A percentile compares a stretch with the other conserved stretches of the same genome.
Conservation (phyloP, 1,140 invertebrate genomes). For the Drosophila pachea region DNA sequence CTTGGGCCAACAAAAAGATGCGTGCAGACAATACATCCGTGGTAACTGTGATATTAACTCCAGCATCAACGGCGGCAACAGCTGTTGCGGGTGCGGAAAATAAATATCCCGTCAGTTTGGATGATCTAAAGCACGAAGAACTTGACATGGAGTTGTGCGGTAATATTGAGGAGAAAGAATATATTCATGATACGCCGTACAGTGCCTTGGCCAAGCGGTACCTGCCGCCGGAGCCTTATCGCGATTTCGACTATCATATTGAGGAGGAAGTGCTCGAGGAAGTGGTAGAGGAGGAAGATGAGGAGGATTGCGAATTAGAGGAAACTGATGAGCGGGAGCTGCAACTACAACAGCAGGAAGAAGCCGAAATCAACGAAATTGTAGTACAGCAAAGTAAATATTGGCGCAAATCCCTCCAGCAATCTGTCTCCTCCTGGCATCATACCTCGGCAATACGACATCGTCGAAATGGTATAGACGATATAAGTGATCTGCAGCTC, state of each 20-base stretch:
- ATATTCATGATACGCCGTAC: constrained; percentile 58
- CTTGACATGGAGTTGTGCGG: constrained; percentile 38
- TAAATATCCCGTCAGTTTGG: constrained; percentile 18
- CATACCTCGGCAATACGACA: constrained; percentile 6
- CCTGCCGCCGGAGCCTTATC: constrained; percentile 66
- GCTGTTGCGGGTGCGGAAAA: constrained; percentile 18
- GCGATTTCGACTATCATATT: constrained; percentile 66
- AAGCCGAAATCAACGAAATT: neutral
- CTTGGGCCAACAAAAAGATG: constrained; percentile 88
- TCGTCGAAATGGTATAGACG: neutral
- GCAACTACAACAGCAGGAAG: neutral
- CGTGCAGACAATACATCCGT: constrained; percentile 97
- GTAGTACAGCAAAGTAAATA: constrained; percentile 41
- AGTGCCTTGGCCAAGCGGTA: constrained; percentile 72
- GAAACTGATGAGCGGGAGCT: neutral
- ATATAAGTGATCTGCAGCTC: neutral
- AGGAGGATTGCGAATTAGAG: constrained; percentile 15
- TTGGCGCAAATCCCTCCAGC: constrained; percentile 48
- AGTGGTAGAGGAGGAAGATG: constrained; percentile 32
- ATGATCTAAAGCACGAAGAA: constrained; percentile 31
- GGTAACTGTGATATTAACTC: constrained; percentile 95
- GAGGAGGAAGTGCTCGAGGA: constrained; percentile 40
- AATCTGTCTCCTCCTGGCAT: constrained; percentile 25
- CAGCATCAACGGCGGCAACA: constrained; percentile 88
- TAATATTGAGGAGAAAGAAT: constrained; percentile 58